Conservation (phyloP, 2,888 invertebrate genomes). For the Mallateleia sp. region DNA sequence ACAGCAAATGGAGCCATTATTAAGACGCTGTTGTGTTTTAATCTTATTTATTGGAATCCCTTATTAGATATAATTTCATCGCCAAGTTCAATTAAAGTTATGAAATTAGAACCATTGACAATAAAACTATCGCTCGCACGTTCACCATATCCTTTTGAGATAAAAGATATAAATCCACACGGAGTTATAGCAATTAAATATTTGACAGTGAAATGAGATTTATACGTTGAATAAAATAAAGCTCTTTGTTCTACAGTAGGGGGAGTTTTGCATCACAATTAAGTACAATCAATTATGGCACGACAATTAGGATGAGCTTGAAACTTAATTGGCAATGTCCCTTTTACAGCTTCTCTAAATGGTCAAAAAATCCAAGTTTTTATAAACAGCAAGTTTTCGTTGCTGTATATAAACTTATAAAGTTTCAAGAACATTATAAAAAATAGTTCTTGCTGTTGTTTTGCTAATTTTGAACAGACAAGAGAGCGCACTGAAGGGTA, state of each 20-base stretch:
- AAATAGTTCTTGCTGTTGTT: constrained; percentile 56
- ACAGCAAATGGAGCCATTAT: constrained; percentile 78
- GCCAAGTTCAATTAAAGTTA: constrained; percentile 79
- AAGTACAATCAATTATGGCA: constrained; percentile 70
- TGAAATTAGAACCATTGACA: constrained; percentile 79
- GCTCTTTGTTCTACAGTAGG: constrained; percentile 68
- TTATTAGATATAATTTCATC: constrained; percentile 71
- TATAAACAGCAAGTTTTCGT: no score
- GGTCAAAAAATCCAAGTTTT: constrained; percentile 70
- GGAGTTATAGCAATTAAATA: constrained; percentile 77
- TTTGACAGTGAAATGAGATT: constrained; percentile 71
- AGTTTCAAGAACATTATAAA: constrained; percentile 55
- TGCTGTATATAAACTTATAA: constrained; percentile 44
- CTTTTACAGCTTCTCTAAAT: constrained; percentile 39
- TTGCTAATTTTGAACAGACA: constrained; percentile 64
- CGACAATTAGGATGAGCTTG: constrained; percentile 51
- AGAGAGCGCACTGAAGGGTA: constrained; percentile 64
- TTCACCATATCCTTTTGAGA: constrained; percentile 82
- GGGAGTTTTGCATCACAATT: constrained; percentile 65
- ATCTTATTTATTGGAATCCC: no score
- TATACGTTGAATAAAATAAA: constrained; percentile 75
- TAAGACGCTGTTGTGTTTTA: constrained; percentile 66
- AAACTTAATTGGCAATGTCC: constrained; percentile 57
- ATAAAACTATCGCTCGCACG: constrained; percentile 79
- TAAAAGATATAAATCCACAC: constrained; percentile 77